Evolutionary conservation across 1,140 invertebrate species (phyloP).

Genomic region (Reticulitermes speratus): DNA sequence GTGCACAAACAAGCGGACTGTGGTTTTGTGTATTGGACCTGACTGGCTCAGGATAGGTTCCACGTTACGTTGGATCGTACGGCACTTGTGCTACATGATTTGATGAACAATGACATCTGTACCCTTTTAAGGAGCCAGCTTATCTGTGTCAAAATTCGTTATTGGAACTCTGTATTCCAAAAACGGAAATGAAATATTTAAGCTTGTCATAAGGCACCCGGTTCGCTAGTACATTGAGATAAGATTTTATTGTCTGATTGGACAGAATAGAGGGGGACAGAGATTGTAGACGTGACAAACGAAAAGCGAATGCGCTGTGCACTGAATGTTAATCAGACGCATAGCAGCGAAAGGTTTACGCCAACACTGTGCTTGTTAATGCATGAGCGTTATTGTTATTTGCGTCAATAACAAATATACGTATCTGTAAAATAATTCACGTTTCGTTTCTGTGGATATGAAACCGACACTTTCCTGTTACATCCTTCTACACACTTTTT

Average conservation of each 20-base stretch:
- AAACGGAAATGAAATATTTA: not conserved
- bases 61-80: too few relatives aligned
- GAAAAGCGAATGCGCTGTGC: not conserved
- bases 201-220: not conserved
- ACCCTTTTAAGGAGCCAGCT: too few relatives aligned
- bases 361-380: not conserved
- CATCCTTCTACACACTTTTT: too few relatives aligned
- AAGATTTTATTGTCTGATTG: conserved; percentile 11
- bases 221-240: not conserved
- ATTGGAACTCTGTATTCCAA: not conserved
- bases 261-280: not conserved
- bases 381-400: not conserved
- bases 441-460: too few relatives aligned
- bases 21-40: too few relatives aligned
- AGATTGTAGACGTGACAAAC: not conserved
- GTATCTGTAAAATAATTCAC: too few relatives aligned
- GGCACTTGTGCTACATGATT: too few relatives aligned
- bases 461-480: too few relatives aligned
- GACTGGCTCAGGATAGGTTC: too few relatives aligned
- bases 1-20: too few relatives aligned
- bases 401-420: too few relatives aligned
- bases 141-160: not conserved
- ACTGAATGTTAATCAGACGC: not conserved
- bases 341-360: not conserved
- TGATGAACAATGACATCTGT: too few relatives aligned